A percentile compares a stretch with the other conserved stretches of the same genome.
Evolutionary conservation across 2,797 vertebrate genomes (phyloP).

Genomic region (Anguilla pacifica): DNA sequence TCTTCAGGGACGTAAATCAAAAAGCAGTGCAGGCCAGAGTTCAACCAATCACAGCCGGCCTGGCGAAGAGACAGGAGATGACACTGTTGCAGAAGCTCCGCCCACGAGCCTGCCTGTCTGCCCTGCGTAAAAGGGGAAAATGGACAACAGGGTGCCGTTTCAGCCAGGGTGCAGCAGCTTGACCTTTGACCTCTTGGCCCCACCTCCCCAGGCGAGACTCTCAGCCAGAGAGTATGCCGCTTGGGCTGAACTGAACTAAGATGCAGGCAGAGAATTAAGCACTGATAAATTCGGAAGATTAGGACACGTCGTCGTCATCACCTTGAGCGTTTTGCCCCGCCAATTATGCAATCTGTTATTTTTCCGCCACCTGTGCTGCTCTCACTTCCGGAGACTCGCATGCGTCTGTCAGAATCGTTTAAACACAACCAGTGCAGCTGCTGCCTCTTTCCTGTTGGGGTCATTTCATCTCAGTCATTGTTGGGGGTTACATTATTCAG

Average conservation of each 20-base stretch:
- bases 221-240: not conserved
- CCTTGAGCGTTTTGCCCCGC: not conserved
- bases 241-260: not conserved
- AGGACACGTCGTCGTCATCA: not conserved
- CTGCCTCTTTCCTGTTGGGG: not conserved
- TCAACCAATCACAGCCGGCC: not conserved
- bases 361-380: not conserved
- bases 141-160: not conserved
- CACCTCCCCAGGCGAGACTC: not conserved
- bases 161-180: not conserved
- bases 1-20: not conserved
- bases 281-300: not conserved
- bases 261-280: not conserved
- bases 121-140: not conserved
- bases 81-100: not conserved
- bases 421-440: not conserved
- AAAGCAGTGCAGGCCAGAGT: not conserved
- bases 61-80: not conserved
- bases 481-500: not conserved
- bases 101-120: not conserved
- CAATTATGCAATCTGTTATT: not conserved
- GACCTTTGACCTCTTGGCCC: not conserved
- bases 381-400: not conserved
- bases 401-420: not conserved
- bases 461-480: not conserved